A percentile compares a stretch with the other conserved stretches of the same genome.
phyloP scores from a whole-genome alignment of 2,888 invertebrate genomes.

The Trachelus iudaicus region DNA sequence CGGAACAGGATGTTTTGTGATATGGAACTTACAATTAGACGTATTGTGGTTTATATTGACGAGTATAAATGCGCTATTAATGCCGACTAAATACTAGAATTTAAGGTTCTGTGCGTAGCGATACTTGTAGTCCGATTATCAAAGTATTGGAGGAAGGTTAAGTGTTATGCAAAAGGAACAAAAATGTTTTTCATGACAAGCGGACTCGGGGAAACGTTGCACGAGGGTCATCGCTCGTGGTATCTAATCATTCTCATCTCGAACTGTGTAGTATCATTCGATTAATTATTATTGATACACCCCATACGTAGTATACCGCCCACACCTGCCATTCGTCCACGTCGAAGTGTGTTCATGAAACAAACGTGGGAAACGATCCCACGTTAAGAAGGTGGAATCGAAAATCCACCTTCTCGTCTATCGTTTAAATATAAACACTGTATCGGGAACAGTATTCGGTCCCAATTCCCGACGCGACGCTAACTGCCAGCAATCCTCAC shows the following conservation, averaged over 20 bases:
- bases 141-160: not conserved
- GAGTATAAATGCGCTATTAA: conserved; percentile 1
- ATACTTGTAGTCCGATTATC: not conserved
- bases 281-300: not conserved
- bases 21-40: conserved; percentile 32
- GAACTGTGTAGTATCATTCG: not conserved
- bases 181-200: not conserved
- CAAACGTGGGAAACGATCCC: not conserved
- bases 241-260: not conserved
- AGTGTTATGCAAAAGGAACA: not conserved
- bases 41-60: conserved; percentile 10
- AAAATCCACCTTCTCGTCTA: not conserved
- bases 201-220: conserved; percentile 7
- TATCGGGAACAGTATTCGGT: not conserved
- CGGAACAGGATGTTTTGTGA: conserved; percentile 55
- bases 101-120: not conserved
- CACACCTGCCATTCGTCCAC: not conserved
- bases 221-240: not conserved
- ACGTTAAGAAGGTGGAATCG: not conserved
- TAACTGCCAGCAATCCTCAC: not conserved
- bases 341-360: conserved; percentile 1
- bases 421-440: not conserved
- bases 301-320: not conserved
- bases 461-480: not conserved
- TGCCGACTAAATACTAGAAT: not conserved